Evolutionary conservation across 2,888 invertebrate genomes (phyloP).

Genomic region (Nephrotoma flavescens): DNA sequence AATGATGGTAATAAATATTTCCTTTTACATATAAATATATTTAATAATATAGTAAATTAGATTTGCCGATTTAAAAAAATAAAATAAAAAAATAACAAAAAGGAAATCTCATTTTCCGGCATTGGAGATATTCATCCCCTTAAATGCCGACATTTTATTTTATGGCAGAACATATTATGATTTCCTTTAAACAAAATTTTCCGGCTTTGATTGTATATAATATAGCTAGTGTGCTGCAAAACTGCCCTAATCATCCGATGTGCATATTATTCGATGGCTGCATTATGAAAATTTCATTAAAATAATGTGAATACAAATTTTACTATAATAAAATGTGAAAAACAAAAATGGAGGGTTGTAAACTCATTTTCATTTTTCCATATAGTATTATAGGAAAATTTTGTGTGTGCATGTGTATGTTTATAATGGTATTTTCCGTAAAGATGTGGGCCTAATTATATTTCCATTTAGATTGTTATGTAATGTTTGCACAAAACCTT

Average conservation of each 20-base stretch:
- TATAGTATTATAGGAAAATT: neutral
- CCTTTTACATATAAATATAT: neutral
- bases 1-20: constrained; percentile 2
- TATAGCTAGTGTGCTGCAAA: neutral
- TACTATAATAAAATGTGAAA: neutral
- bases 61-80: neutral
- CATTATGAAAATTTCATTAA: neutral
- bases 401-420: neutral
- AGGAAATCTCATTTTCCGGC: neutral
- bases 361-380: neutral
- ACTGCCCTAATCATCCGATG: neutral
- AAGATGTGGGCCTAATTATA: neutral
- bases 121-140: neutral
- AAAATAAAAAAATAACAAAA: neutral
- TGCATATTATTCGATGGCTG: neutral
- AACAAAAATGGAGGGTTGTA: neutral
- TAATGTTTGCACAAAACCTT: neutral
- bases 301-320: neutral
- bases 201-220: neutral
- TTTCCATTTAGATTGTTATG: neutral
- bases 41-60: neutral
- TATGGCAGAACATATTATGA: neutral
- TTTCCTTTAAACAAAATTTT: neutral
- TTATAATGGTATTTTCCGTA: neutral
- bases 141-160: neutral